Evolutionary conservation across 2,113 vertebrate species (phyloP).

Genomic region (Corythornis cristatus): DNA sequence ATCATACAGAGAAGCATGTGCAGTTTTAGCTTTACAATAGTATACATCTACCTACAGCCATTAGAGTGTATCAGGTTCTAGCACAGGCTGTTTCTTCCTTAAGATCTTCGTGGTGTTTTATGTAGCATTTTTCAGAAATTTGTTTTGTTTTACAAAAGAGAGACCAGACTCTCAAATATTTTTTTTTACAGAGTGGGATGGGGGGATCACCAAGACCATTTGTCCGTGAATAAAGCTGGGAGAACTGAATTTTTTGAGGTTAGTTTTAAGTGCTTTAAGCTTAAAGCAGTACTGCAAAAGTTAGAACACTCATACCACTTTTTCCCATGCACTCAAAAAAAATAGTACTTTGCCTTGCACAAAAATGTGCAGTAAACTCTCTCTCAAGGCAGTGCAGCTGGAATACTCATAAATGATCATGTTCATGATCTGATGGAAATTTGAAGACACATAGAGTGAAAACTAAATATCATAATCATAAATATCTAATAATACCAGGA

Average conservation of each 20-base stretch:
- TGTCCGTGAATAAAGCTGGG: not conserved
- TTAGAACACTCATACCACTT: not conserved
- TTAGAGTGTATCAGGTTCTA: not conserved
- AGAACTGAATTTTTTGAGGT: not conserved
- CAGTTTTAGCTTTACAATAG: not conserved
- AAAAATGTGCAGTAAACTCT: not conserved
- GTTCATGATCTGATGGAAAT: not conserved
- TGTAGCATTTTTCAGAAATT: not conserved
- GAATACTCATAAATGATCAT: not conserved
- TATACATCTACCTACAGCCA: not conserved
- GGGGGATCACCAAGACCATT: not conserved
- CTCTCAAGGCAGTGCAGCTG: not conserved
- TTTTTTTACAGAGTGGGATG: rapidly evolving
- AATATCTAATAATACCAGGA: not conserved
- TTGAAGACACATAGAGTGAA: not conserved
- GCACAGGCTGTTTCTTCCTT: not conserved
- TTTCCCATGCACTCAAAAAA: not conserved
- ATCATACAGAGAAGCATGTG: not conserved
- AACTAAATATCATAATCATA: not conserved
- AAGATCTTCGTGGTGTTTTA: not conserved
- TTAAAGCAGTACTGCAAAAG: not conserved
- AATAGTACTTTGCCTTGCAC: not conserved
- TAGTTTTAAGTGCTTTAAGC: not conserved
- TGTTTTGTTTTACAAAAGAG: not conserved
- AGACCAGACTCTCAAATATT: not conserved